These are phyloP conservation scores for Choloepus hoffmanni DNA, from an alignment of 2,113 vertebrate species.

Conservation along the genomic window DNA sequence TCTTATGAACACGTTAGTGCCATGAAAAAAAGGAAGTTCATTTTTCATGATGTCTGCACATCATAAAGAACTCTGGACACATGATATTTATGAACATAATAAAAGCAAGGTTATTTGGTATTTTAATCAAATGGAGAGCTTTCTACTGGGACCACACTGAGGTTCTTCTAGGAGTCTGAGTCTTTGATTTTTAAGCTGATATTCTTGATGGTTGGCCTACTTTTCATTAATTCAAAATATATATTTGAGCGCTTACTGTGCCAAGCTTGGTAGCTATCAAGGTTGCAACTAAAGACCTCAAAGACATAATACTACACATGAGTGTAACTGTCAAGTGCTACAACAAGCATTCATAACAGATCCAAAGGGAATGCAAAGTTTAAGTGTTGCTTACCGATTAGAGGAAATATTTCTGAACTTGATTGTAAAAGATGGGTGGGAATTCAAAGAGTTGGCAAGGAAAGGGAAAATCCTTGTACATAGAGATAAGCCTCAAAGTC, in stretches of 20 bases:
- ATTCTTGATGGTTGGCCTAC: neutral
- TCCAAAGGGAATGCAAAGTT: neutral
- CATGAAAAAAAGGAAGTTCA: neutral
- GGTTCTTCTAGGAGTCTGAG: neutral
- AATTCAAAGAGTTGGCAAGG: neutral
- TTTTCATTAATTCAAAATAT: neutral
- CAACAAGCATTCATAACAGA: neutral
- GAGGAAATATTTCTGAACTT: neutral
- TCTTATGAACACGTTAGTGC: conserved; percentile 57
- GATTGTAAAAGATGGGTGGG: neutral
- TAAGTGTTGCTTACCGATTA: neutral
- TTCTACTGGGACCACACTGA: neutral
- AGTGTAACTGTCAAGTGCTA: too few species aligned
- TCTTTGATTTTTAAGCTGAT: neutral
- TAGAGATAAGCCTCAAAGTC: neutral
- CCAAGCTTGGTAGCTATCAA: neutral
- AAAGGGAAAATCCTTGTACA: neutral
- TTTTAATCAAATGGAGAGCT: conserved; percentile 62
- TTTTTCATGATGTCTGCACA: conserved; percentile 54
- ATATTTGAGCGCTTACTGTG: neutral
- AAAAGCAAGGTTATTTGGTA: conserved; percentile 62
- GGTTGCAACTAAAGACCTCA: neutral
- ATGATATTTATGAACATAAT: conserved; percentile 64
- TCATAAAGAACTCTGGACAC: conserved; percentile 49
- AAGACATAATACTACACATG: neutral